Base-by-base conservation (phyloP, 1,140 invertebrate genomes). In the Drosophila sulfurigaster region DNA sequence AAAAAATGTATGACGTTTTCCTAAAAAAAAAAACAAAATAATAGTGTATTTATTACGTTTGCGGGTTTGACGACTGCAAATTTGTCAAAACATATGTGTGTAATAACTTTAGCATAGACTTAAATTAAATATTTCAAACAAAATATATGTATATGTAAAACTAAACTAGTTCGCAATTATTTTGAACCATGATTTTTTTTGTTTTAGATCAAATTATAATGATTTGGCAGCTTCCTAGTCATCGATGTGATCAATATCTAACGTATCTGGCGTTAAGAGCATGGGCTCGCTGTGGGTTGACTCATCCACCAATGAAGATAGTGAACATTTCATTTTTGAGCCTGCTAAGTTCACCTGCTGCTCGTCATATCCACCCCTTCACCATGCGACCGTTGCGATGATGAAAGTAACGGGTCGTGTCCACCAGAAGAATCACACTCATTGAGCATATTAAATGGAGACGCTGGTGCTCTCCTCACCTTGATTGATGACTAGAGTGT, bases 391-490 rank as follows among this genome's bases (percentile, higher is more conserved):
- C 87, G 90, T 54, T 93, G 91, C 10, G 93, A 93, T 43, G 93
- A 93, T 11, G 93, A 93, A 4, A 94, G 80, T 78, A 94, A 48
- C 2, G 91, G 83, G 78, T 91, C 88, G 13, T 79, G 66, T 2
- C 73, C 67, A n/a, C 75, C 67, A 15, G 62, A 11, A 41, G 48
- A 7, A 54, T 78, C 67, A 20, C 60, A 75, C 45, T 81, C 60
- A 20, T 20, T 68, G 3, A 85, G 64, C 46, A 74, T 65, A 30
- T 49, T 46, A 28, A 67, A 67, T 28, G 30, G 30, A 43, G 28
- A 7, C 56, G 70, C 10, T 52, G 45, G 11, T 63, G 51, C 20
- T 71, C 59, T n/a, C 56, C 56, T 13, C n/a, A 25, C 7, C 25
- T 41, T 3, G 30, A 5, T 48, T 13, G 58, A 60, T 68, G 45